Conservation (phyloP, 1,140 invertebrate species). For the Pachypeltis micranthus region DNA sequence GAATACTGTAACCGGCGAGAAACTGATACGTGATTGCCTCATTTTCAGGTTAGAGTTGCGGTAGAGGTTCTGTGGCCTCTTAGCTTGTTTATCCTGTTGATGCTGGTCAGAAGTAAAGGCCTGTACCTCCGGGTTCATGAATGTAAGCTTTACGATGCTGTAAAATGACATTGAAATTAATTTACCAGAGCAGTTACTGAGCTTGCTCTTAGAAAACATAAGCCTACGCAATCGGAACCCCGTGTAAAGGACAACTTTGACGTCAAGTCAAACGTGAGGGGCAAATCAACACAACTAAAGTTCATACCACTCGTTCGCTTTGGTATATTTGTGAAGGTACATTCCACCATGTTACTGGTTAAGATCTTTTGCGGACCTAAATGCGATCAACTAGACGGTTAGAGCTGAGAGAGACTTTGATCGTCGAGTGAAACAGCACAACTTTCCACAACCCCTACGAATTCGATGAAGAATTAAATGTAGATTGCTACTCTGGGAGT, state of each 20-base stretch:
- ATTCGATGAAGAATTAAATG: too few relatives aligned
- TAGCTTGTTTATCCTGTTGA: slow-evolving; percentile 44
- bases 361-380: too few relatives aligned
- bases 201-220: background rate
- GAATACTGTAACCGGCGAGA: background rate
- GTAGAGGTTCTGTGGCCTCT: slow-evolving; percentile 45
- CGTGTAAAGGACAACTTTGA: background rate
- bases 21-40: background rate
- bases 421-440: too few relatives aligned
- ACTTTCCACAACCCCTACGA: too few relatives aligned
- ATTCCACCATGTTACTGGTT: too few relatives aligned
- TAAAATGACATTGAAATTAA: background rate
- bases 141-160: slow-evolving; percentile 37
- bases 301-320: too few relatives aligned
- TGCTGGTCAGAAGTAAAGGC: slow-evolving; percentile 41
- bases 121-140: slow-evolving; percentile 34
- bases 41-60: slow-evolving; percentile 37
- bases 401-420: too few relatives aligned
- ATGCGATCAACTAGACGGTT: too few relatives aligned
- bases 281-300: too few relatives aligned
- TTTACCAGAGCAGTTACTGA: background rate
- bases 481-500: too few relatives aligned
- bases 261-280: too few relatives aligned
- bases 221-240: background rate
- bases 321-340: too few relatives aligned